These are phyloP conservation scores for Emesis russula DNA, from an alignment of 2,888 invertebrate species.

Conservation along the genomic window DNA sequence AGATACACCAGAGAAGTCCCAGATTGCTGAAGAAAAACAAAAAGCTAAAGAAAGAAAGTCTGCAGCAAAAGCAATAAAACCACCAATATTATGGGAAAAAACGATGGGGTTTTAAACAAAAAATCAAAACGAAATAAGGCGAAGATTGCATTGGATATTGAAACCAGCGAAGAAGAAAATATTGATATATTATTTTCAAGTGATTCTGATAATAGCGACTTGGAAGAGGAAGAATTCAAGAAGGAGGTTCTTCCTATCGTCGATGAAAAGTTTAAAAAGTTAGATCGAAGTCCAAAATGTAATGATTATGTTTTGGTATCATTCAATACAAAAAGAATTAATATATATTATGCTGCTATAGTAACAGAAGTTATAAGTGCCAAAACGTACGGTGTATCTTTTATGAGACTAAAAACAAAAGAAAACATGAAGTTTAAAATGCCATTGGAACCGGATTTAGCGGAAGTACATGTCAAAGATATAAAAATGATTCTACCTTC, in stretches of 20 bases:
- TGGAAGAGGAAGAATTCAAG: not conserved
- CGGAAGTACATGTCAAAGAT: not conserved
- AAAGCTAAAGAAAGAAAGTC: conserved; percentile 22
- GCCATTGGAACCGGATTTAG: not conserved
- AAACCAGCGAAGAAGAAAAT: not conserved
- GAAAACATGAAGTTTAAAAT: not conserved
- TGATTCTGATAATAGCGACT: no score
- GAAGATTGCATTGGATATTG: not conserved
- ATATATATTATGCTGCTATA: not conserved
- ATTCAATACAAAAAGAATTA: conserved; percentile 16
- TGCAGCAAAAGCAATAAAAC: not conserved
- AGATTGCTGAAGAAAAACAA: conserved; percentile 12
- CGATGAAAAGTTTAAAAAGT: no score
- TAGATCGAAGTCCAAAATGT: no score
- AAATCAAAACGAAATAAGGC: not conserved
- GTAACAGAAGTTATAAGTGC: not conserved
- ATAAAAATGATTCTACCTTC: not conserved
- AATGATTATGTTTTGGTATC: conserved; percentile 8
- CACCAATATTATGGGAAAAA: conserved; percentile 4
- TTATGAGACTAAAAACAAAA: conserved; percentile 1
- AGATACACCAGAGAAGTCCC: conserved; percentile 14
- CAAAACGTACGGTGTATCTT: not conserved
- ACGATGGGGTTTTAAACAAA: not conserved
- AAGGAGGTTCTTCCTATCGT: no score
- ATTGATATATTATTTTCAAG: not conserved